Evolutionary conservation across 1,140 invertebrate species (phyloP).

Genomic region (Spodoptera frugiperda): DNA sequence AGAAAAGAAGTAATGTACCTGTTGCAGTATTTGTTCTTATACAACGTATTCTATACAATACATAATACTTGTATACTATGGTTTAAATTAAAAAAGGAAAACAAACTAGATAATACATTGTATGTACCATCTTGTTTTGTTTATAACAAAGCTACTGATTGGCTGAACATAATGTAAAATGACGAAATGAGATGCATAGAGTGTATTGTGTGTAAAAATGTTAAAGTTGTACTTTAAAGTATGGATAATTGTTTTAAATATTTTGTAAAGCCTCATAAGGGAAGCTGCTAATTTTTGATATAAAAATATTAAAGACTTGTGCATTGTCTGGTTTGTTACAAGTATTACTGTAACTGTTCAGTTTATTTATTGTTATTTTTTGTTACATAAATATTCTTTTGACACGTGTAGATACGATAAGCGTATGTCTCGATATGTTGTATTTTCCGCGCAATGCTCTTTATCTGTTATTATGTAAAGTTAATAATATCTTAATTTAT

Average conservation of each 20-base stretch:
- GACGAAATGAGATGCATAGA: constrained; percentile 19
- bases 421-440: constrained; percentile 18
- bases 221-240: constrained; percentile 34
- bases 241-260: constrained; percentile 8
- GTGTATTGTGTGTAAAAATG: constrained; percentile 40
- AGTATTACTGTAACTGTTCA: constrained; percentile 35
- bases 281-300: constrained; percentile 21
- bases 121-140: constrained; percentile 21
- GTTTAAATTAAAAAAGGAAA: constrained; percentile 12
- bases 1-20: constrained; percentile 68
- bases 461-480: constrained; percentile 32
- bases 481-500: constrained; percentile 30
- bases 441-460: constrained; percentile 7
- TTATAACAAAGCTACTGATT: constrained; percentile 7
- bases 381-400: constrained; percentile 32
- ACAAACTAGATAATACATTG: constrained; percentile 32
- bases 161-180: constrained; percentile 22
- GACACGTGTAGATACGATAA: constrained; percentile 4
- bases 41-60: constrained; percentile 22
- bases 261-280: constrained; percentile 10
- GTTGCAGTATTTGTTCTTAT: constrained; percentile 30
- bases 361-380: constrained; percentile 34
- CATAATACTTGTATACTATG: constrained; percentile 17
- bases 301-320: constrained; percentile 16
- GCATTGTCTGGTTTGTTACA: constrained; percentile 17